Percentiles rank a stretch among this genome's conserved stretches.
These are phyloP conservation scores for Drosophila tristis DNA, from an alignment of 1,140 invertebrate genomes.

Conservation along the genomic window DNA sequence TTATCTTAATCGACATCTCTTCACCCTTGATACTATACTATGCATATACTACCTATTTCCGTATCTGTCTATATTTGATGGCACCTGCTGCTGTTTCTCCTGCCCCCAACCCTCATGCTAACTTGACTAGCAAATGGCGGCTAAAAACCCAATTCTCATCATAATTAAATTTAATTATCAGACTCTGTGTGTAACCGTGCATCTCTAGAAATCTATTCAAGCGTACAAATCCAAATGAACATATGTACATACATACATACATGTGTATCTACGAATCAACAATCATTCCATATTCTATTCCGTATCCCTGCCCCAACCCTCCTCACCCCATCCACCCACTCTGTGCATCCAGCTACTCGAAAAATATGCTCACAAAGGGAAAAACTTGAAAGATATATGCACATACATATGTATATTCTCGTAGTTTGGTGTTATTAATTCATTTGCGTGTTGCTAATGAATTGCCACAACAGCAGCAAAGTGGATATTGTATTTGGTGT, in stretches of 20 bases:
- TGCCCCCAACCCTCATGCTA: neutral
- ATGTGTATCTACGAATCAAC: conserved; percentile 1
- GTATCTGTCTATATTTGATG: neutral
- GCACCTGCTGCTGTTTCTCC: conserved; percentile 11
- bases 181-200: conserved; percentile 10
- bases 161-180: conserved; percentile 42
- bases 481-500: conserved; percentile 2
- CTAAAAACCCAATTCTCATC: conserved; percentile 14
- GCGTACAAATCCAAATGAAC: conserved; percentile 18
- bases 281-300: conserved; percentile 27
- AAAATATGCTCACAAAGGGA: conserved; percentile 55
- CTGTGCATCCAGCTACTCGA: neutral
- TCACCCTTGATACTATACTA: neutral
- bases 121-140: conserved; percentile 1
- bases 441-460: conserved; percentile 71
- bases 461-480: conserved; percentile 44
- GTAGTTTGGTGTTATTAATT: conserved; percentile 80
- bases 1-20: neutral
- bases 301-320: too few species aligned
- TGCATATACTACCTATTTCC: neutral
- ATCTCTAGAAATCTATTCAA: conserved; percentile 36
- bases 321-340: neutral
- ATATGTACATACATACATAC: too few species aligned
- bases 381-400: conserved; percentile 31
- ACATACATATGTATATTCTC: conserved; percentile 57